Conservation (phyloP, 2,797 vertebrate species). For the Phataginus tricuspis region DNA sequence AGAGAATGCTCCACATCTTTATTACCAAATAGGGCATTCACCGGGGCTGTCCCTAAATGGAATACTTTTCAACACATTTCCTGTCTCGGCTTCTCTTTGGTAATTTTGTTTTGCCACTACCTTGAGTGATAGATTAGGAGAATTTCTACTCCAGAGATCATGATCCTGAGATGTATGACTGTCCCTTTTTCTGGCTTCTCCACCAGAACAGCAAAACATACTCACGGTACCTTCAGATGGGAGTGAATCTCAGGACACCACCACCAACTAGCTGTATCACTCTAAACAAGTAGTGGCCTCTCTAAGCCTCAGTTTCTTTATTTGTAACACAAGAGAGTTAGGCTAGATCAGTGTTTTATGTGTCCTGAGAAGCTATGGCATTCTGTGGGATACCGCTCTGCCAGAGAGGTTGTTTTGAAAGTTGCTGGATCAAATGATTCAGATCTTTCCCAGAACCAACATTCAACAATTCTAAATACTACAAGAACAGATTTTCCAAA, state of each 20-base stretch:
- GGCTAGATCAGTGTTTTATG: background rate
- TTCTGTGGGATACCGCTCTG: background rate
- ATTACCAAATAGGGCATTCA: slow-evolving; percentile 55
- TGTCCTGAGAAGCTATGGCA: slow-evolving; percentile 18
- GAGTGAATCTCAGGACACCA: background rate
- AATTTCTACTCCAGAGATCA: background rate
- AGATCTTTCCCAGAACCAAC: background rate
- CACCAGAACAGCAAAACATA: background rate
- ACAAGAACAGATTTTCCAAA: background rate
- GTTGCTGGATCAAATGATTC: background rate
- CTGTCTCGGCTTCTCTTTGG: background rate
- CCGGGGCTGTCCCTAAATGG: slow-evolving; percentile 55
- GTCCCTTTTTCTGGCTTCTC: background rate
- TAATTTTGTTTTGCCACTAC: background rate
- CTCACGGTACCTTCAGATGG: background rate
- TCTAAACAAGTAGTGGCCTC: background rate
- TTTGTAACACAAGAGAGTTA: background rate
- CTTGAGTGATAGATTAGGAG: background rate
- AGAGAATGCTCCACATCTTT: slow-evolving; percentile 17
- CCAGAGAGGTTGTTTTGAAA: background rate
- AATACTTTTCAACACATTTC: slow-evolving; percentile 37
- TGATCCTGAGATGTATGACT: background rate
- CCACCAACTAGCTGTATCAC: background rate
- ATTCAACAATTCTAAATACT: background rate
- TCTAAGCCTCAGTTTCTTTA: background rate